A percentile compares a stretch with the other conserved stretches of the same genome.
phyloP scores from a whole-genome alignment of 2,113 vertebrate genomes.

The Tamias sibiricus region DNA sequence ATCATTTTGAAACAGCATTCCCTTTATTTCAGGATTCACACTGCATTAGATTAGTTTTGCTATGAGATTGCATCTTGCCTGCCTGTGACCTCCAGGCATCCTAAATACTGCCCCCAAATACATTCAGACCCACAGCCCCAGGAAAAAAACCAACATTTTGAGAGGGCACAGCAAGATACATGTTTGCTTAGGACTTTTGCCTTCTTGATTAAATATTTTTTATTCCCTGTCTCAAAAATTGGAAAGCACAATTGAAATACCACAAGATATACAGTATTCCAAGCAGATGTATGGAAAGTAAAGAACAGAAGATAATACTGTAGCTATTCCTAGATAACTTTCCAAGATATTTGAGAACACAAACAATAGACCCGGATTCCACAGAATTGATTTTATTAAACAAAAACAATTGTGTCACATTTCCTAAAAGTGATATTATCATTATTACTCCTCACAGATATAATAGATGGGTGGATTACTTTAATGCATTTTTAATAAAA shows the following conservation, averaged over 20 bases:
- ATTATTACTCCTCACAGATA: slow-evolving; percentile 25
- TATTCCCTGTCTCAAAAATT: slow-evolving; percentile 21
- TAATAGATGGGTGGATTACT: slow-evolving; percentile 59
- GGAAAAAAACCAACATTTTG: slow-evolving; percentile 37
- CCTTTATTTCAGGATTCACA: not conserved
- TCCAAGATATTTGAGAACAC: slow-evolving; percentile 55
- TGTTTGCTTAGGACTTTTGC: not conserved
- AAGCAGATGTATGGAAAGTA: slow-evolving; percentile 38
- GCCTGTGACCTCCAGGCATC: not conserved
- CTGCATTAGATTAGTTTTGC: not conserved
- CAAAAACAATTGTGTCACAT: slow-evolving; percentile 63
- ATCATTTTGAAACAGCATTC: not conserved
- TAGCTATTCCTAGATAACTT: slow-evolving; percentile 32
- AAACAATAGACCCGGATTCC: slow-evolving; percentile 45
- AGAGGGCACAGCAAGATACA: not conserved
- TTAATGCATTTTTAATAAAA: slow-evolving; percentile 52
- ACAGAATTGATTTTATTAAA: slow-evolving; percentile 55
- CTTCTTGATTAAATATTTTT: slow-evolving; percentile 63
- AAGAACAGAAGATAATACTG: slow-evolving; percentile 9
- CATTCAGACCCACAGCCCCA: not conserved
- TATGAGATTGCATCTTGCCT: not conserved
- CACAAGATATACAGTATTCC: not conserved
- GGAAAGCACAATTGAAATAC: slow-evolving; percentile 36
- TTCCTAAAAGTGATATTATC: slow-evolving; percentile 70
- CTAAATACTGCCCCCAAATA: not conserved